Percentiles rank a stretch among this genome's conserved stretches.
Evolutionary conservation across 64 coral and sea anemone genomes (phyloP).

Genomic region (Astreopora myriophthalma): DNA sequence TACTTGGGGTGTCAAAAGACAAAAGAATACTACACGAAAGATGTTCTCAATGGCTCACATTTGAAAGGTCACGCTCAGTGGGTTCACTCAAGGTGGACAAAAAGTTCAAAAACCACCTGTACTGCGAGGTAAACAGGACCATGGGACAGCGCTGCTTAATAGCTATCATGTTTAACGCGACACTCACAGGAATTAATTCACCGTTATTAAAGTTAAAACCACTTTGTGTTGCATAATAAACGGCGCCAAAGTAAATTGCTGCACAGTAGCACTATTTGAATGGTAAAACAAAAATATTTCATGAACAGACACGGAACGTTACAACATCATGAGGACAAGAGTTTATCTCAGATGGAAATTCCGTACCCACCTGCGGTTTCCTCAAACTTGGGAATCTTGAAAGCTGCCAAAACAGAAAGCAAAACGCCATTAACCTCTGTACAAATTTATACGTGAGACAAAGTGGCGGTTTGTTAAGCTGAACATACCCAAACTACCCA

Average conservation of each 20-base stretch:
- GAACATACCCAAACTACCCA: not conserved
- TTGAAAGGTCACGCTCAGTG: not conserved
- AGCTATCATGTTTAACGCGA: not conserved
- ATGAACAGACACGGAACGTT: not conserved
- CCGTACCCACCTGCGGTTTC: not conserved
- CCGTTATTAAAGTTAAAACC: not conserved
- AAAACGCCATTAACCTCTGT: conserved; percentile 12
- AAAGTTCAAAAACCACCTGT: not conserved
- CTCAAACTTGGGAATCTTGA: conserved; percentile 52
- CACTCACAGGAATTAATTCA: not conserved
- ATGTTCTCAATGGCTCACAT: not conserved
- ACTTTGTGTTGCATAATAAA: not conserved
- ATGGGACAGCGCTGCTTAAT: not conserved
- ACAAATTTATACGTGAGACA: not conserved
- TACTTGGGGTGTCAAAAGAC: not conserved
- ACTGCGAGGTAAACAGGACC: not conserved
- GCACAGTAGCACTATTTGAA: not conserved
- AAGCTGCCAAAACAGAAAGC: conserved; percentile 5
- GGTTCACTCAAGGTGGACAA: not conserved
- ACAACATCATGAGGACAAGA: not conserved
- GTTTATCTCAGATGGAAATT: not conserved
- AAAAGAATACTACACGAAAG: not conserved
- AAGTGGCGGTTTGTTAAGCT: not conserved
- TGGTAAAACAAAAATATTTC: not conserved
- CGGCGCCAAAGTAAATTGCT: not conserved